A percentile compares a stretch with the other conserved stretches of the same genome.
These are phyloP conservation scores for Camponotus pennsylvanicus DNA, from an alignment of 1,140 invertebrate genomes.

Conservation along the genomic window DNA sequence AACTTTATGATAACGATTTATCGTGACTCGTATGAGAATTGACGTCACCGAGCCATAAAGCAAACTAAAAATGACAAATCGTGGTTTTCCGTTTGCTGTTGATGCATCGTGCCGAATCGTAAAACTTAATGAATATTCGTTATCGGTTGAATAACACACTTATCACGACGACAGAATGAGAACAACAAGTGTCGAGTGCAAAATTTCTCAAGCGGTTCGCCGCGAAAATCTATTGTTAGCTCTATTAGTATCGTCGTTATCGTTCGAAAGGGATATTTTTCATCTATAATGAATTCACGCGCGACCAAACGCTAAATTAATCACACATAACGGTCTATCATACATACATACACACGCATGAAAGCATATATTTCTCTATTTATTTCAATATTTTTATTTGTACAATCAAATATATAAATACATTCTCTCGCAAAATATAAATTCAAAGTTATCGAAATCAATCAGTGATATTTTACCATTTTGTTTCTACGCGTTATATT, in stretches of 20 bases:
- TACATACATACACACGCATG: no score
- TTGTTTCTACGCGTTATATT: neutral
- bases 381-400: conserved; percentile 21
- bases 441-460: conserved; percentile 9
- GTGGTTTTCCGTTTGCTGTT: conserved; percentile 39
- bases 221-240: neutral
- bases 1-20: conserved; percentile 31
- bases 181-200: conserved; percentile 33
- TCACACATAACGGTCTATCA: neutral
- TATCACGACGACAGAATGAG: neutral
- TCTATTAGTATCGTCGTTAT: neutral
- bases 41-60: conserved; percentile 10
- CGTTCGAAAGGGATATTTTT: conserved; percentile 9
- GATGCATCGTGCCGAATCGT: conserved; percentile 27
- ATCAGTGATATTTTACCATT: neutral
- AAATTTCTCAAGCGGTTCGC: conserved; percentile 18
- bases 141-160: conserved; percentile 43
- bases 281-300: neutral
- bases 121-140: conserved; percentile 58
- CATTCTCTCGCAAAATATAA: neutral
- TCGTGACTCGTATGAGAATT: conserved; percentile 3
- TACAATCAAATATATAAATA: neutral
- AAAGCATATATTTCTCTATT: neutral
- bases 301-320: neutral
- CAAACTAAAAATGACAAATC: conserved; percentile 37